A percentile compares a stretch with the other conserved stretches of the same genome.
Evolutionary conservation across 2,888 invertebrate genomes (phyloP).

Genomic region (Ichneumoninae sp.): DNA sequence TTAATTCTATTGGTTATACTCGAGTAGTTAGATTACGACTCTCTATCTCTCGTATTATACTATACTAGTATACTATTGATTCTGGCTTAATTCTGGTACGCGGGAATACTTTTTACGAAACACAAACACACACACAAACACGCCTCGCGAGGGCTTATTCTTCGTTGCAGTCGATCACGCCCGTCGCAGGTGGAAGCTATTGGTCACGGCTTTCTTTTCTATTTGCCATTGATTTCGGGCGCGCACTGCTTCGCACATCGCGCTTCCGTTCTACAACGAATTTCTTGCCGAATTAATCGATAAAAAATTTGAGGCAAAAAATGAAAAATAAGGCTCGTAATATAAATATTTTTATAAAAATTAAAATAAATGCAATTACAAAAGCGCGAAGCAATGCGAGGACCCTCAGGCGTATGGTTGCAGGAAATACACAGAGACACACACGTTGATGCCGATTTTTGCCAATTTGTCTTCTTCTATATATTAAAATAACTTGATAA

Average conservation of each 20-base stretch:
- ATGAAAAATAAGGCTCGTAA: neutral
- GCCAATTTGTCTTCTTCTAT: conserved; percentile 46
- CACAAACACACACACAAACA: conserved; percentile 27
- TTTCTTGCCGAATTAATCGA: conserved; percentile 53
- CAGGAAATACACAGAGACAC: conserved; percentile 35
- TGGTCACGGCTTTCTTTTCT: conserved; percentile 42
- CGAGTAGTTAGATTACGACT: conserved; percentile 53
- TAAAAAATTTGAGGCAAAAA: neutral
- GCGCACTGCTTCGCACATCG: conserved; percentile 58
- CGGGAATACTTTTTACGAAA: conserved; percentile 54
- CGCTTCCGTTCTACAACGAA: conserved; percentile 19
- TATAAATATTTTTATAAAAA: neutral
- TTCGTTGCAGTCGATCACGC: conserved; percentile 45
- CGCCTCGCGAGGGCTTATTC: conserved; percentile 67
- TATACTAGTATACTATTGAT: conserved; percentile 41
- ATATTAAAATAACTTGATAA: conserved; percentile 16
- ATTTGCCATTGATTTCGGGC: conserved; percentile 49
- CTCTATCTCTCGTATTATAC: conserved; percentile 44
- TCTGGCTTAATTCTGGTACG: conserved; percentile 54
- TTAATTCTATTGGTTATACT: conserved; percentile 50
- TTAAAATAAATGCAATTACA: neutral
- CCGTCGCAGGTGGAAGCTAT: conserved; percentile 27
- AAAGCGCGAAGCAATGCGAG: conserved; percentile 40
- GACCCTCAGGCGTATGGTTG: conserved; percentile 39
- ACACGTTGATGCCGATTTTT: conserved; percentile 27